Conservation (phyloP, 2,113 vertebrate genomes). For the Hystrix cristata region DNA sequence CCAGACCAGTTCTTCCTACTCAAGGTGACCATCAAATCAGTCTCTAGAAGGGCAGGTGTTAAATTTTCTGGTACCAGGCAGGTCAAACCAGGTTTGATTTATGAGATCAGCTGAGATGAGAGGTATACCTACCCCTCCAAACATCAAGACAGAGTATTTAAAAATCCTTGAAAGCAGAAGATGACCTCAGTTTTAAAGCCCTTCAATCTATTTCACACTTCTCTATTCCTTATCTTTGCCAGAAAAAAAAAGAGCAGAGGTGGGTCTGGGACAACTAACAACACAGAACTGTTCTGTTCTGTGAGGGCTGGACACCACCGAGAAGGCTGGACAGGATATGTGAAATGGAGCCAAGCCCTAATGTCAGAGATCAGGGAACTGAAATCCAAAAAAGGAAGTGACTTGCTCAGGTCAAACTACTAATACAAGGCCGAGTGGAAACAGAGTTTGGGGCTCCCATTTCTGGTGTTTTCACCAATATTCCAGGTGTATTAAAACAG, state of each 20-base stretch:
- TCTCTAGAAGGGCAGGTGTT: not conserved
- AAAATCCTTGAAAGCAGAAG: constrained; percentile 13
- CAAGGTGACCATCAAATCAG: not conserved
- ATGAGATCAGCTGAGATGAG: not conserved
- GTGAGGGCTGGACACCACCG: not conserved
- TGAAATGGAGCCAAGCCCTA: not conserved
- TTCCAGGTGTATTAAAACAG: not conserved
- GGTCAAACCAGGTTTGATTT: constrained; percentile 9
- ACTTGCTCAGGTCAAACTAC: not conserved
- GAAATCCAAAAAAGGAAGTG: not conserved
- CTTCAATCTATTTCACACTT: not conserved
- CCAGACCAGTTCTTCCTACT: not conserved
- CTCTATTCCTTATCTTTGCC: not conserved
- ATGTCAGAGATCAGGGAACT: not conserved
- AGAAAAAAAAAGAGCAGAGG: not conserved
- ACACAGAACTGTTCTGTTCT: not conserved
- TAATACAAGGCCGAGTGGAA: not conserved
- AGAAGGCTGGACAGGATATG: not conserved
- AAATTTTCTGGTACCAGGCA: not conserved
- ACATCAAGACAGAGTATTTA: not conserved
- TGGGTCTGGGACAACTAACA: not conserved
- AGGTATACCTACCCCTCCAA: not conserved
- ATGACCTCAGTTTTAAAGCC: not conserved
- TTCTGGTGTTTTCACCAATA: not conserved
- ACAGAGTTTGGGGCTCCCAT: not conserved